Evolutionary conservation across 2,113 vertebrate species (phyloP).

Genomic region (Dicaeum eximium): DNA sequence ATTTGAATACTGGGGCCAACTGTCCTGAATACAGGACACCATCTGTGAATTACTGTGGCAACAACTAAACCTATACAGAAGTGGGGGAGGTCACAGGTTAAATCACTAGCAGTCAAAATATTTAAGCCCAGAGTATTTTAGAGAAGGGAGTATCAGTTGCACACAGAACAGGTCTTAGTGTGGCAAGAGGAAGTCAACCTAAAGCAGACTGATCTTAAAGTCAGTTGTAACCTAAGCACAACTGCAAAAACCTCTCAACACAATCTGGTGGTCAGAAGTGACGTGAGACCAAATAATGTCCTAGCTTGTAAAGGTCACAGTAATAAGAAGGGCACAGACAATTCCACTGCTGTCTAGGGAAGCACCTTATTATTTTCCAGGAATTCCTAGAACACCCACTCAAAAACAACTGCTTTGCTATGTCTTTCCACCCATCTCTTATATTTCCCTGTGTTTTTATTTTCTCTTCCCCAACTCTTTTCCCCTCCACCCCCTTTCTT

Average conservation of each 20-base stretch:
- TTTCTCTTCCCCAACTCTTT: neutral
- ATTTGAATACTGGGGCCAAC: neutral
- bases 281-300: neutral
- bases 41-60: neutral
- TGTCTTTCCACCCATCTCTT: neutral
- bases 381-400: neutral
- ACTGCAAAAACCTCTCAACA: neutral
- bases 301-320: neutral
- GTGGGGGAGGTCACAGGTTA: neutral
- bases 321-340: neutral
- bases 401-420: neutral
- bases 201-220: neutral
- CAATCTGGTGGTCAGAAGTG: neutral
- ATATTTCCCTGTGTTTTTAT: neutral
- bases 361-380: neutral
- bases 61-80: neutral
- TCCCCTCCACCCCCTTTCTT: neutral
- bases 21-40: too few species aligned
- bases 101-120: neutral
- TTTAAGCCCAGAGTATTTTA: neutral
- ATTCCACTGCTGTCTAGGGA: neutral
- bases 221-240: neutral
- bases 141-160: neutral
- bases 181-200: neutral
- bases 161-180: neutral